Evolutionary conservation across 1,140 invertebrate species (phyloP).

Genomic region (Caerostris darwini): DNA sequence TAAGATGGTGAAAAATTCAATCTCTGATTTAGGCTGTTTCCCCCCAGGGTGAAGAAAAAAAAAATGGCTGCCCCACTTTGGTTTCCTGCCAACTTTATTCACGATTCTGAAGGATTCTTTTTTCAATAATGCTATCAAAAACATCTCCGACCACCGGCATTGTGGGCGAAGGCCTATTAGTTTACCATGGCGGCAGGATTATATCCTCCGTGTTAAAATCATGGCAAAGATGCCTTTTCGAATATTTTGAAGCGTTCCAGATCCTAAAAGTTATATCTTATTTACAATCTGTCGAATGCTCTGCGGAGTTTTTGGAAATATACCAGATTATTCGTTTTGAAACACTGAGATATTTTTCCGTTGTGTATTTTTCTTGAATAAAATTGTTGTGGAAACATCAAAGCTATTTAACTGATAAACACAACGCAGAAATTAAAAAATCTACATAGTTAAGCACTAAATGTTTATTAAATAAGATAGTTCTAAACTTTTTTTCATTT

Average conservation of each 20-base stretch:
- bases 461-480: too few relatives aligned
- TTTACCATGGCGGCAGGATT: background rate
- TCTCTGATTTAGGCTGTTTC: conserved; percentile 46
- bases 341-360: too few relatives aligned
- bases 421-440: too few relatives aligned
- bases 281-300: background rate
- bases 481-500: too few relatives aligned
- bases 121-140: conserved; percentile 47
- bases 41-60: background rate
- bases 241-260: conserved; percentile 13
- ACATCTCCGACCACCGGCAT: background rate
- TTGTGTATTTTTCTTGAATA: too few relatives aligned
- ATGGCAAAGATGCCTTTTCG: background rate
- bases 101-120: conserved; percentile 43
- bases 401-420: too few relatives aligned
- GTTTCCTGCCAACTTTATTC: conserved; percentile 48
- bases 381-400: too few relatives aligned
- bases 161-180: conserved; percentile 3
- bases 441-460: too few relatives aligned
- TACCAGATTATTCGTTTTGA: background rate
- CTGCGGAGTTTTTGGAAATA: background rate
- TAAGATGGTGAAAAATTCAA: conserved; percentile 39
- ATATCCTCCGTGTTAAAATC: background rate
- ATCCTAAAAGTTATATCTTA: background rate
- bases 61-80: conserved; percentile 15